These are phyloP conservation scores for Elephantulus edwardii DNA, from an alignment of 2,113 vertebrate genomes.

Conservation along the genomic window DNA sequence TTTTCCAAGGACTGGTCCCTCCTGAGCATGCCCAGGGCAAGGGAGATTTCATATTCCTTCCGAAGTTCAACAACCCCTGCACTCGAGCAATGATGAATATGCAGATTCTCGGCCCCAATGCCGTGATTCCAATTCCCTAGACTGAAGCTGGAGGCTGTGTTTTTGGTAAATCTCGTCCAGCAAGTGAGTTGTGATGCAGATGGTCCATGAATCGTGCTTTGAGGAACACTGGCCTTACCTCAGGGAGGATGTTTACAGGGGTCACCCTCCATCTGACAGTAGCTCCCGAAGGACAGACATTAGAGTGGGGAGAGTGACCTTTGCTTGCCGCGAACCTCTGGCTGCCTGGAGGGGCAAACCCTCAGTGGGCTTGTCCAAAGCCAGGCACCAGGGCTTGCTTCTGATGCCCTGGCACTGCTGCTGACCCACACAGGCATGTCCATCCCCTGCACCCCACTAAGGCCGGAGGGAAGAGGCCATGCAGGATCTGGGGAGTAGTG, in stretches of 20 bases:
- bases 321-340: neutral
- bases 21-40: no score
- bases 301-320: neutral
- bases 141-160: neutral
- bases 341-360: neutral
- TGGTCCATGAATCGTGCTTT: neutral
- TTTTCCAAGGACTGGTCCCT: no score
- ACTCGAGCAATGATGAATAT: neutral
- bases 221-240: neutral
- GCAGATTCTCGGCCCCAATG: neutral
- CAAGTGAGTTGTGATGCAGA: neutral
- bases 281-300: neutral
- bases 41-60: no score
- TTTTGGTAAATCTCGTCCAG: neutral
- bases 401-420: fast-evolving
- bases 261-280: no score
- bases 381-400: neutral
- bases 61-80: no score
- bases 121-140: neutral
- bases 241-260: neutral
- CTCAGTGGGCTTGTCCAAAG: neutral
- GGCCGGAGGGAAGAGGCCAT: neutral
- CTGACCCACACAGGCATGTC: neutral
- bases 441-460: neutral
- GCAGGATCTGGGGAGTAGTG: fast-evolving